A percentile compares a stretch with the other conserved stretches of the same genome.
Evolutionary conservation across 2,888 invertebrate genomes (phyloP).

Genomic region (Reticulitermes lucifugus): DNA sequence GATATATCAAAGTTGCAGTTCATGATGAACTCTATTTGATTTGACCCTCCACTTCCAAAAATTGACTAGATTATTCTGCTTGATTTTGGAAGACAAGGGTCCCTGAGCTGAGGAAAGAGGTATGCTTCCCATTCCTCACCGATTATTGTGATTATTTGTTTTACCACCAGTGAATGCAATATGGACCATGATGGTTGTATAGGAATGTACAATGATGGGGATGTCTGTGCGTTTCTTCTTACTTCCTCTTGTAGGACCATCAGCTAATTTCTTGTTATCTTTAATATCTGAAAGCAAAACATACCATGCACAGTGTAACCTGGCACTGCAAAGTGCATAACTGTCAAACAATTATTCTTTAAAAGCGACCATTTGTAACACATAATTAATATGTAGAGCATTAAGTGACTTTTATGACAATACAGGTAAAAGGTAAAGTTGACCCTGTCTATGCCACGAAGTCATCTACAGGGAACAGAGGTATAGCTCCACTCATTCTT

Average conservation of each 20-base stretch:
- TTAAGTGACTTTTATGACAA: too few species aligned
- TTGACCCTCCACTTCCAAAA: slow-evolving; percentile 28
- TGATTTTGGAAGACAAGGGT: slow-evolving; percentile 29
- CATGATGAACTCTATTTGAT: background rate
- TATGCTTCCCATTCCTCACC: background rate
- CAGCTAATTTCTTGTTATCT: background rate
- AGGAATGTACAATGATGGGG: slow-evolving; percentile 6
- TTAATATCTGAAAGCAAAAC: slow-evolving; percentile 1
- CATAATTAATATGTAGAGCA: too few species aligned
- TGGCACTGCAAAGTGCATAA: too few species aligned
- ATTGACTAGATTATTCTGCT: slow-evolving; percentile 5
- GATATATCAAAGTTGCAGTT: background rate
- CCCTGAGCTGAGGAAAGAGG: background rate
- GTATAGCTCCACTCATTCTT: too few species aligned
- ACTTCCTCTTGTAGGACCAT: background rate
- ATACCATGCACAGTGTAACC: background rate
- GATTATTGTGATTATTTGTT: background rate
- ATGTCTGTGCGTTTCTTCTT: background rate
- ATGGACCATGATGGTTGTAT: slow-evolving; percentile 24
- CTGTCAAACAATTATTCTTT: too few species aligned
- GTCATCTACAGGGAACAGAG: too few species aligned
- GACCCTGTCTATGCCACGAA: too few species aligned
- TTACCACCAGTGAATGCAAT: slow-evolving; percentile 15
- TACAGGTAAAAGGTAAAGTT: too few species aligned
- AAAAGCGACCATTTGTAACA: too few species aligned